Evolutionary conservation across 1,140 invertebrate species (phyloP), one percentile per base, ranked within the genome.

Genomic region (Drosophila elegans): DNA sequence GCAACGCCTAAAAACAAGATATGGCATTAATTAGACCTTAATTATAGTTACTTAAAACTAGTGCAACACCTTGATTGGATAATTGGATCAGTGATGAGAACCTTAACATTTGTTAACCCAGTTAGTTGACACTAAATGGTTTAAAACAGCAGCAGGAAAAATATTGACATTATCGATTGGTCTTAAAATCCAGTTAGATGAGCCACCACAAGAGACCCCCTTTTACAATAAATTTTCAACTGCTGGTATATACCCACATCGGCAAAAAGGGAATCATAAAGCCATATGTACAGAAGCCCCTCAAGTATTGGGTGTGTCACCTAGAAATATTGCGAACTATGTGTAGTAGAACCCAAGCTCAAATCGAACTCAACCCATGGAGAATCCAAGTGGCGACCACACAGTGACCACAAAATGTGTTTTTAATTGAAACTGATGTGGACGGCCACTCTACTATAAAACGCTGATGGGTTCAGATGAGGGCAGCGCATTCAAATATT

Each of bases 341-440:
- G 21, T 21, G 16, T 21, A 21, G 16, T 7, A n/a, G 32, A 53
- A 16, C 25, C 34, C 16, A 34, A 39, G 49, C 49, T 21, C 4
- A 11, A 51, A 57, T 64, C 39, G 62, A 69, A 45, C 44, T 63
- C 25, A 38, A 36, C 66, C 51, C 27, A 39, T 21, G 25, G 38
- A 54, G 64, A 56, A 41, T 63, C 67, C 27, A 25, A 62, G 48
- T 53, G 36, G 36, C 59, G 60, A 63, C 69, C 63, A 59, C 71
- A 77, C 61, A 84, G 53, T 89, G 84, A 89, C 84, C 84, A 89
- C 85, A 85, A 78, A 88, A 89, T 90, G 80, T 78, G 69, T 78
- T 90, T 90, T 89, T 89, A 89, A 89, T 89, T 89, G 84, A 89
- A 89, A 55, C 71, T 80, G 68, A 89, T 84, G 74, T 78, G 79